A percentile compares a stretch with the other conserved stretches of the same genome.
These are phyloP conservation scores for Apteryx mantelli DNA, from an alignment of 2,113 vertebrate species.

Conservation along the genomic window DNA sequence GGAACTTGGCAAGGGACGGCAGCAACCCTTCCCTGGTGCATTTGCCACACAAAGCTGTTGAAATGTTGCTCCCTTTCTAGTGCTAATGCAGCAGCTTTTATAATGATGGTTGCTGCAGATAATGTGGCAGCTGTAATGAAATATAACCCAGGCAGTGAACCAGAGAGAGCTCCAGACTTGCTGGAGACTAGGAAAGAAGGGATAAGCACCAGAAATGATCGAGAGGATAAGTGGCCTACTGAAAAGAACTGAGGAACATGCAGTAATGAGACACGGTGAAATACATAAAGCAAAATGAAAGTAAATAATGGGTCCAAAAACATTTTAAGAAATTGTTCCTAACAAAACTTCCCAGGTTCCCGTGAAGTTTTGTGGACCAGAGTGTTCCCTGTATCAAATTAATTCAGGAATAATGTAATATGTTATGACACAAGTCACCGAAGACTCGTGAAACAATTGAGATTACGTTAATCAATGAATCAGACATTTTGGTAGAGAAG, in stretches of 20 bases:
- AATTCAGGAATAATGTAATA: not conserved
- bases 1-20: not conserved
- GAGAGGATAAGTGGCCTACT: not conserved
- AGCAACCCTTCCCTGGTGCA: not conserved
- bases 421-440: not conserved
- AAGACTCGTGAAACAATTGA: not conserved
- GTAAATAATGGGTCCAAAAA: not conserved
- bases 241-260: not conserved
- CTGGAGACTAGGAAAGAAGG: constrained; percentile 10
- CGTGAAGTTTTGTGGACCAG: not conserved
- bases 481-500: not conserved
- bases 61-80: not conserved
- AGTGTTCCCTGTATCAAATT: not conserved
- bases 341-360: not conserved
- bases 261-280: not conserved
- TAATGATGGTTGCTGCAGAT: constrained; percentile 26
- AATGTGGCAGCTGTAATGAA: not conserved
- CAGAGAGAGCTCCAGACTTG: constrained; percentile 37
- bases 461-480: not conserved
- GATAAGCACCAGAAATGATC: not conserved
- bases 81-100: not conserved
- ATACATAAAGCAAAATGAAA: not conserved
- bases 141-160: constrained; percentile 29
- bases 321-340: not conserved
- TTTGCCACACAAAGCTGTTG: not conserved